phyloP scores from a whole-genome alignment of 2,797 vertebrate genomes.

The Gouania willdenowi region DNA sequence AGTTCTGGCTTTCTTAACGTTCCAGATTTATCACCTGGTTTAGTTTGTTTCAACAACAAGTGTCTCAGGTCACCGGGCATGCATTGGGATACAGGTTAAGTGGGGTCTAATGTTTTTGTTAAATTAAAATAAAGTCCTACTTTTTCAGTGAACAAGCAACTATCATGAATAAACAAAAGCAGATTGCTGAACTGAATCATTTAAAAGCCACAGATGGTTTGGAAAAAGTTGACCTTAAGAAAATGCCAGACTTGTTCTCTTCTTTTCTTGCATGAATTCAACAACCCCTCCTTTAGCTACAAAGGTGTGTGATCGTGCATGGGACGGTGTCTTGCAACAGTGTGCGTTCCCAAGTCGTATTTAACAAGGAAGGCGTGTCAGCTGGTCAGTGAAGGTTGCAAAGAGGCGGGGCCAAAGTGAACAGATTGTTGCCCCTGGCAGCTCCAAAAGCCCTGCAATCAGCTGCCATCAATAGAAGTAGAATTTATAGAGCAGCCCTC shows the following conservation, averaged over 20 bases:
- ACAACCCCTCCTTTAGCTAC: background rate
- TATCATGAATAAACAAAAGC: constrained; percentile 14
- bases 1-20: constrained; percentile 32
- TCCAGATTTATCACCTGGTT: constrained; percentile 32
- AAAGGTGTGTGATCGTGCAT: constrained; percentile 5
- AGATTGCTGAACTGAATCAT: constrained; percentile 58
- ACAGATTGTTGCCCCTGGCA: constrained; percentile 75
- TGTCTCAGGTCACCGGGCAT: background rate
- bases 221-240: too few relatives aligned
- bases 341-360: constrained; percentile 6
- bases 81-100: background rate
- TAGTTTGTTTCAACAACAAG: constrained; percentile 35
- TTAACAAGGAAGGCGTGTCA: constrained; percentile 29
- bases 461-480: constrained; percentile 45
- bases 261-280: background rate
- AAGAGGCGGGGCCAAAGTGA: constrained; percentile 45
- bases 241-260: constrained; percentile 1
- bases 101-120: background rate
- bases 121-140: too few relatives aligned
- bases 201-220: constrained; percentile 64
- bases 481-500: constrained; percentile 56
- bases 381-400: constrained; percentile 33
- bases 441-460: constrained; percentile 52
- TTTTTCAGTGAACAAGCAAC: background rate
- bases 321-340: background rate